phyloP scores from a whole-genome alignment of 2,113 vertebrate genomes.

The Ahaetulla prasina region DNA sequence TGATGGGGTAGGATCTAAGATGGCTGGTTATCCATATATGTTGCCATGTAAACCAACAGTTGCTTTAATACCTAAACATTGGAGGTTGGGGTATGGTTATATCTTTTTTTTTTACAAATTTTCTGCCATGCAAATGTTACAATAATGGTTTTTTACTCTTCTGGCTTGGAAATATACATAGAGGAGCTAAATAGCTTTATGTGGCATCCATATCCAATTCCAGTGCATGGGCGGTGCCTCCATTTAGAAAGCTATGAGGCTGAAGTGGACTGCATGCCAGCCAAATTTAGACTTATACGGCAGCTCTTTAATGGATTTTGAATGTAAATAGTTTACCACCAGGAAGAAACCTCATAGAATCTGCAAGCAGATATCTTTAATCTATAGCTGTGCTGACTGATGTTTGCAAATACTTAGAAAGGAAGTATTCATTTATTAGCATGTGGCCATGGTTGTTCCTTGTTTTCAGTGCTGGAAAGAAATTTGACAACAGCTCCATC shows the following conservation, averaged over 20 bases:
- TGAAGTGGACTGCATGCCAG: background rate
- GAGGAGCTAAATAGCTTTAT: background rate
- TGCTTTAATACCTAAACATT: slow-evolving; percentile 40
- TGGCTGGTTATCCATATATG: slow-evolving; percentile 25
- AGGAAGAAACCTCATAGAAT: background rate
- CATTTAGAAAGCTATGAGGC: background rate
- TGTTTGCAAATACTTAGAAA: slow-evolving; percentile 14
- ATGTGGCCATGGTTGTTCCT: slow-evolving; percentile 6
- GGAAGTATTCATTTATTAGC: slow-evolving; percentile 8
- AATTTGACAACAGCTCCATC: slow-evolving; percentile 19
- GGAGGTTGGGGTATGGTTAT: background rate
- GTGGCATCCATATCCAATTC: background rate
- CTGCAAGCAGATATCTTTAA: background rate
- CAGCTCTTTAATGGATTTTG: background rate
- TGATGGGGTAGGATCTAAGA: background rate
- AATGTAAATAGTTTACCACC: background rate
- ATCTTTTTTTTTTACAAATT: background rate
- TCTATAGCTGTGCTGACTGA: slow-evolving; percentile 18
- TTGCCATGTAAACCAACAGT: background rate
- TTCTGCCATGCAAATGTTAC: slow-evolving; percentile 14
- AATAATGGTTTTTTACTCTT: background rate
- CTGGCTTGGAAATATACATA: background rate
- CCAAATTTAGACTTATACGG: background rate
- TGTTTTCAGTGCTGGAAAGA: slow-evolving; percentile 28
- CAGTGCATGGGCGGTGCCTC: background rate